These are phyloP conservation scores for Eumeta japonica DNA, from an alignment of 1,140 invertebrate genomes.

Conservation along the genomic window DNA sequence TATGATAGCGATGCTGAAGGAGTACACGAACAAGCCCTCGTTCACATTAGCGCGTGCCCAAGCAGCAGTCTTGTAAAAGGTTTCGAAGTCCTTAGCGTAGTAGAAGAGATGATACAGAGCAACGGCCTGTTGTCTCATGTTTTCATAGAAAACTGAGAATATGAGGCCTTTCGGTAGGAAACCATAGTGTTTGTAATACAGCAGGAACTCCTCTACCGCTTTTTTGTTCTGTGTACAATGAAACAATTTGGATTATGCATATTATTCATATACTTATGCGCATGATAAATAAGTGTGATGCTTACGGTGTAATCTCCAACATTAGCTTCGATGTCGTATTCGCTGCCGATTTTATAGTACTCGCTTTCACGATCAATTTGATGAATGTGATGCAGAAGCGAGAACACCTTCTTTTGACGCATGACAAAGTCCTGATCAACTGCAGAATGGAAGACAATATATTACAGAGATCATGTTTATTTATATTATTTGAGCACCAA, in stretches of 20 bases:
- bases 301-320: slow-evolving; percentile 32
- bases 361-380: slow-evolving; percentile 26
- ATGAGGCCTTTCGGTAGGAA: slow-evolving; percentile 50
- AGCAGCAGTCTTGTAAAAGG: slow-evolving; percentile 59
- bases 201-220: slow-evolving; percentile 57
- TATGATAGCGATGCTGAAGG: slow-evolving; percentile 61
- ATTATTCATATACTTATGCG: slow-evolving; percentile 1
- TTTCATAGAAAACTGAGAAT: slow-evolving; percentile 57
- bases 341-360: slow-evolving; percentile 33
- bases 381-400: slow-evolving; percentile 28
- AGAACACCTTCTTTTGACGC: slow-evolving; percentile 32
- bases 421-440: slow-evolving; percentile 15
- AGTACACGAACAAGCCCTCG: slow-evolving; percentile 61
- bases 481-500: no score
- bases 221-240: slow-evolving; percentile 34
- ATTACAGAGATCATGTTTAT: no score
- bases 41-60: slow-evolving; percentile 62
- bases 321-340: slow-evolving; percentile 26
- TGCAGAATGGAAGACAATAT: no score
- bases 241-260: not conserved
- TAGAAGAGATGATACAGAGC: slow-evolving; percentile 56
- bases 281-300: slow-evolving; percentile 14
- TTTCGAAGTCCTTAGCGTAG: slow-evolving; percentile 58
- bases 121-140: slow-evolving; percentile 40
- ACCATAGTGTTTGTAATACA: slow-evolving; percentile 52